A percentile compares a stretch with the other conserved stretches of the same genome.
Conservation (phyloP, 2,888 invertebrate species). For the Lumbricus terrestris region DNA sequence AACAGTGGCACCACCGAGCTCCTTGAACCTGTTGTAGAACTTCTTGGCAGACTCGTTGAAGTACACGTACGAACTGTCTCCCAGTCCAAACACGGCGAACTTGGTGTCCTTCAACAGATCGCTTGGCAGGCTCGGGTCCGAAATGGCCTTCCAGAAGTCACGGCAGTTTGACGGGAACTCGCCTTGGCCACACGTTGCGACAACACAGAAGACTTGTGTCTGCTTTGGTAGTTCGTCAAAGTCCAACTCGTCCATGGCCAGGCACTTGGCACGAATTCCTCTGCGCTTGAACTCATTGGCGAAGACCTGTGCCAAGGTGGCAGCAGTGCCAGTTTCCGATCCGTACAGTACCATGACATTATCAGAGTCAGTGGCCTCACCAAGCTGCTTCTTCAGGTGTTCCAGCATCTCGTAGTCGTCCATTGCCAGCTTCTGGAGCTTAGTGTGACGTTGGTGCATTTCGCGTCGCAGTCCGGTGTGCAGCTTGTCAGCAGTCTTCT, state of each 20-base stretch:
- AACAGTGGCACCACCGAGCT: constrained; percentile 34
- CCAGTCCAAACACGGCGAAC: constrained; percentile 37
- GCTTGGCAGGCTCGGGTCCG: constrained; percentile 33
- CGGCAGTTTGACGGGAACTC: constrained; percentile 39
- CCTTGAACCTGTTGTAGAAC: constrained; percentile 35
- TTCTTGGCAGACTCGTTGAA: constrained; percentile 38
- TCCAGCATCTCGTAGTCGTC: constrained; percentile 40
- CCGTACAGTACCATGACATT: constrained; percentile 39
- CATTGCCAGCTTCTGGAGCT: constrained; percentile 37
- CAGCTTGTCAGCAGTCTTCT: constrained; percentile 31
- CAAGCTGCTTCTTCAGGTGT: constrained; percentile 38
- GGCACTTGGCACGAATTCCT: constrained; percentile 33
- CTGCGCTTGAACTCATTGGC: constrained; percentile 37
- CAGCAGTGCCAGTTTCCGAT: constrained; percentile 40
- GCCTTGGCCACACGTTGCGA: constrained; percentile 40
- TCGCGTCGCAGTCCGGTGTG: constrained; percentile 31
- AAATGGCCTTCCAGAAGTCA: constrained; percentile 35
- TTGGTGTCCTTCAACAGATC: constrained; percentile 36
- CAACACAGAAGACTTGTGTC: constrained; percentile 35
- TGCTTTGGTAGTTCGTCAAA: constrained; percentile 38
- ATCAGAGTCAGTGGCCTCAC: constrained; percentile 36
- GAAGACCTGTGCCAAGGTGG: constrained; percentile 33
- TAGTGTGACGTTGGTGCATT: constrained; percentile 27
- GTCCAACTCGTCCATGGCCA: constrained; percentile 39
- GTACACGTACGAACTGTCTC: constrained; percentile 38